These are phyloP conservation scores for Candoia aspera DNA, from an alignment of 2,113 vertebrate species.

Conservation along the genomic window DNA sequence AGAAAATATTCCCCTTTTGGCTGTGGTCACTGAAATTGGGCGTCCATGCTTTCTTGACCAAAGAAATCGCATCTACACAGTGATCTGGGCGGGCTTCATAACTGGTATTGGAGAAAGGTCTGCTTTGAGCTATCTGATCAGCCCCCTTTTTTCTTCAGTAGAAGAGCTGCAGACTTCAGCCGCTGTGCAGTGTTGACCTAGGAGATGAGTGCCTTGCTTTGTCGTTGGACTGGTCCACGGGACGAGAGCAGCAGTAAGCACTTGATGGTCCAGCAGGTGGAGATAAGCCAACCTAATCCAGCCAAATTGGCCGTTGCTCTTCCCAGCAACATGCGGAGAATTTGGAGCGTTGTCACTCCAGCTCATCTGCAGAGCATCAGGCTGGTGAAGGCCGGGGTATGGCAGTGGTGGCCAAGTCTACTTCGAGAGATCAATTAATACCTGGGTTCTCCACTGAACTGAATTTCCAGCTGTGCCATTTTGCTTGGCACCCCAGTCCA, in stretches of 20 bases:
- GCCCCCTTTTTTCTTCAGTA: constrained; percentile 71
- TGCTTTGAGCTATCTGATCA: constrained; percentile 1
- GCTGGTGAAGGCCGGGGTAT: too few relatives aligned
- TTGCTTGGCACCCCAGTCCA: neutral
- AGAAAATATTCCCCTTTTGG: neutral
- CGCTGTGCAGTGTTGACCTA: constrained; percentile 69
- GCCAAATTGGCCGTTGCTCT: too few relatives aligned
- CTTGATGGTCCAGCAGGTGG: neutral
- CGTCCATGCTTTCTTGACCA: neutral
- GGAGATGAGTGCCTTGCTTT: constrained; percentile 81
- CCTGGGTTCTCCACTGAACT: neutral
- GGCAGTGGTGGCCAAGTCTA: too few relatives aligned
- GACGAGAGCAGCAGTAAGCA: constrained; percentile 81
- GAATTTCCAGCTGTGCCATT: neutral
- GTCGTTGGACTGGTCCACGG: constrained; percentile 94
- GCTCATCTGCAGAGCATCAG: too few relatives aligned
- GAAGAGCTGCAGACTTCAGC: constrained; percentile 77
- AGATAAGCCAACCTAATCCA: neutral
- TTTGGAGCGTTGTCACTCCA: too few relatives aligned
- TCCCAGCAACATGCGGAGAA: too few relatives aligned
- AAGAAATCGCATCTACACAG: neutral
- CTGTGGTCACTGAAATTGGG: neutral
- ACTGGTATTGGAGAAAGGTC: rapidly evolving
- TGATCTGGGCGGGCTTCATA: neutral
- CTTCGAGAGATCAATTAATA: too few relatives aligned